Evolutionary conservation across 2,797 vertebrate genomes (phyloP), one percentile per base, ranked within the genome.

Genomic region (Pipistrellus kuhlii): DNA sequence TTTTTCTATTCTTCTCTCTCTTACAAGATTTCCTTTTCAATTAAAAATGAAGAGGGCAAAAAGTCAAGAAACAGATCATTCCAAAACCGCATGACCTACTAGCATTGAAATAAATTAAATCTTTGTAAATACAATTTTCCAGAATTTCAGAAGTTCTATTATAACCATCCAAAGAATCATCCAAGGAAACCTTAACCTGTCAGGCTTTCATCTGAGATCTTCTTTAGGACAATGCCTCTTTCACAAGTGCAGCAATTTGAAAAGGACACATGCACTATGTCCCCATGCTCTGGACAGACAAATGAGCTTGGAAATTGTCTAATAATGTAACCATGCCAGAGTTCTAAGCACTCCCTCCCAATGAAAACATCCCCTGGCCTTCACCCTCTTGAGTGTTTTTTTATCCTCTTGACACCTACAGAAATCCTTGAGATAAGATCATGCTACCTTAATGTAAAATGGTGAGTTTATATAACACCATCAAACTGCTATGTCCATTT

Each of bases 401-500:
- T 93, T 80, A 94, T 89, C 69, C 64, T 59, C 62, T 83, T 94
- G 62, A 90, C 64, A 41, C 75, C 18, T 44, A 71, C 3, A 77
- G 81, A 64, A 55, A 69, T 92, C 81, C 89, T 91, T 91, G 72
- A 2, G 0, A 91, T 69, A 13, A 92, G 78, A 95, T 93, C 76
- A 94, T 48, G 3, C 66, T 38, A 62, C 41, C 64, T 96, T 94
- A 90, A 72, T n/a, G 84, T 87, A 97, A 97, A 97, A 96, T 2
- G 90, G 25, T 17, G 80, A 96, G 94, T 89, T 96, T 94, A 91
- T 92, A 95, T 27, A 80, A 97, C 94, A 94, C 91, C 93, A 72
- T 38, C 57, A 88, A 95, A 82, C 89, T 95, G 81, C 44, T 77
- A 83, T 92, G 68, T 85, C 75, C 85, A 94, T 17, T 90, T 73